phyloP scores from a whole-genome alignment of 2,888 invertebrate species.

The Macaria liturata region DNA sequence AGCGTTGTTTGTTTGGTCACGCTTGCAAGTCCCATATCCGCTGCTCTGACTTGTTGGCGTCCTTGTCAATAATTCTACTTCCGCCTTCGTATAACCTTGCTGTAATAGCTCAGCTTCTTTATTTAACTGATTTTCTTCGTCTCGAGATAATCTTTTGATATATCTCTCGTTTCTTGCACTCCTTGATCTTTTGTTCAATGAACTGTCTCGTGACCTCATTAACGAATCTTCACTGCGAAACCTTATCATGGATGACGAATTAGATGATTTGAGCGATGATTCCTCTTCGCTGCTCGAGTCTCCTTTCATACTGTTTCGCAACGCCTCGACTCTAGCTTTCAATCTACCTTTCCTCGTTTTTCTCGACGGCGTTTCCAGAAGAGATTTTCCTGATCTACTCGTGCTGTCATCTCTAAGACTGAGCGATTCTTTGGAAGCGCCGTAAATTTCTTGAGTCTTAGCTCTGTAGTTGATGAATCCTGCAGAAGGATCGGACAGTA shows the following conservation, averaged over 20 bases:
- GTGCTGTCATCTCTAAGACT: conserved; percentile 65
- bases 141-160: conserved; percentile 88
- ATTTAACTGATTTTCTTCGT: conserved; percentile 84
- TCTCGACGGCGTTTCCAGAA: conserved; percentile 77
- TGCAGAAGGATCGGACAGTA: conserved; percentile 84
- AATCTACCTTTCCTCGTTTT: conserved; percentile 83
- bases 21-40: conserved; percentile 75
- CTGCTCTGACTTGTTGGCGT: conserved; percentile 81
- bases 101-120: conserved; percentile 80
- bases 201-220: conserved; percentile 82
- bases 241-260: conserved; percentile 85
- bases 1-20: conserved; percentile 75
- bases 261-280: conserved; percentile 86
- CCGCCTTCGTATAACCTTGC: conserved; percentile 78
- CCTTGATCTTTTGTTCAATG: conserved; percentile 85
- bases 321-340: conserved; percentile 87
- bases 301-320: conserved; percentile 84
- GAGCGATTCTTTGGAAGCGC: conserved; percentile 67
- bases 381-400: conserved; percentile 68
- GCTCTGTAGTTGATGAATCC: conserved; percentile 74
- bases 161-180: conserved; percentile 92
- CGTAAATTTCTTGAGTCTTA: conserved; percentile 62
- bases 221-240: conserved; percentile 88
- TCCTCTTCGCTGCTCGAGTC: conserved; percentile 89
- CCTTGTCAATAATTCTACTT: conserved; percentile 79